A percentile compares a stretch with the other conserved stretches of the same genome.
Conservation (phyloP, 2,113 vertebrate species). For the Cyphomyrus discorhynchus region DNA sequence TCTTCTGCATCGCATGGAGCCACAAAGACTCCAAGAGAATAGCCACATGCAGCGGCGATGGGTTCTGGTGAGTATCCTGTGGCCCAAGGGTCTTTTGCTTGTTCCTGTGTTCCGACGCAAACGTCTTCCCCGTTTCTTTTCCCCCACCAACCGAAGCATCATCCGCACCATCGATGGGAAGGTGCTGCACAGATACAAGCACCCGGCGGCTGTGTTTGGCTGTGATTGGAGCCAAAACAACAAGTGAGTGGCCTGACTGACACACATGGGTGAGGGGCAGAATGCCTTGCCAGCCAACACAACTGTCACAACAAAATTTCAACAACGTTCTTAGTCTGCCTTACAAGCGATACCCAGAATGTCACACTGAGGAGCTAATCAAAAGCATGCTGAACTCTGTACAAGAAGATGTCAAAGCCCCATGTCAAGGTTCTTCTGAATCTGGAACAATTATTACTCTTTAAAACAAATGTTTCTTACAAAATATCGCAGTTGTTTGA, state of each 20-base stretch:
- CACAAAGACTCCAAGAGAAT: conserved; percentile 98
- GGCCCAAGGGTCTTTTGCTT: background rate
- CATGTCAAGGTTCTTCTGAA: background rate
- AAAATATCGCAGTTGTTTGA: background rate
- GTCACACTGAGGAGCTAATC: background rate
- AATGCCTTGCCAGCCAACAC: background rate
- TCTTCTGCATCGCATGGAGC: conserved; percentile 98
- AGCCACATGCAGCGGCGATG: conserved; percentile 89
- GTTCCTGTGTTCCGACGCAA: background rate
- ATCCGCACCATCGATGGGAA: conserved; percentile 87
- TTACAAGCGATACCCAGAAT: background rate
- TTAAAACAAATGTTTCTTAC: background rate
- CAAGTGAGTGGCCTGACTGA: conserved; percentile 68
- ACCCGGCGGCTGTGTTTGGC: conserved; percentile 91
- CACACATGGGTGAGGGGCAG: background rate
- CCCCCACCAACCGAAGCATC: conserved; percentile 65
- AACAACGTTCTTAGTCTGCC: background rate
- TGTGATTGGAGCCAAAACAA: conserved; percentile 99
- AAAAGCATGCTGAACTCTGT: background rate
- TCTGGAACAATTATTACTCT: background rate
- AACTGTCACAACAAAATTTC: background rate
- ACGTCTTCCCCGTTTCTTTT: background rate
- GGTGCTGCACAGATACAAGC: conserved; percentile 89
- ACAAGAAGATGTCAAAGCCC: background rate
- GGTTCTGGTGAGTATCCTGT: conserved; percentile 77